Conservation (phyloP, 2,888 invertebrate genomes). For the Meteorus colon region DNA sequence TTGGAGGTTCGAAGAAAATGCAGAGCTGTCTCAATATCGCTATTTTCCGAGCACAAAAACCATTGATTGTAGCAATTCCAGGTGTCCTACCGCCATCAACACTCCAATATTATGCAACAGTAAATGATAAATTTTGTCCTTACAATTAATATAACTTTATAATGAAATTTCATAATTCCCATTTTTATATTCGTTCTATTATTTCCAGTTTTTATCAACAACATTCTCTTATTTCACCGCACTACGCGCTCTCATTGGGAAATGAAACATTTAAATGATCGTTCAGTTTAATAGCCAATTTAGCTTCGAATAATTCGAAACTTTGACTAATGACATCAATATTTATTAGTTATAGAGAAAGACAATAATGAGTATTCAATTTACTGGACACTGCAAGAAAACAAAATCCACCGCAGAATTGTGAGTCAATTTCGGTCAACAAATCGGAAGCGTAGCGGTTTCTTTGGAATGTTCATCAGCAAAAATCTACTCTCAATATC, state of each 20-base stretch:
- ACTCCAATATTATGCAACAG: constrained; percentile 51
- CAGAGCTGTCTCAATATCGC: constrained; percentile 48
- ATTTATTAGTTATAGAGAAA: too few relatives aligned
- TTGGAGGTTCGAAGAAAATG: constrained; percentile 26
- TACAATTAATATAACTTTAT: background rate
- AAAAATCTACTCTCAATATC: constrained; percentile 77
- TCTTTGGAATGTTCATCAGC: constrained; percentile 78
- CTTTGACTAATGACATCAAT: too few relatives aligned
- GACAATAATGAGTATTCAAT: too few relatives aligned
- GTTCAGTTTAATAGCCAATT: too few relatives aligned
- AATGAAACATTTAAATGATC: background rate
- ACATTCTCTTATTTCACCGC: constrained; percentile 51
- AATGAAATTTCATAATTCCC: background rate
- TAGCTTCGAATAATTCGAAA: too few relatives aligned
- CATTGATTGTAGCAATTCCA: constrained; percentile 45
- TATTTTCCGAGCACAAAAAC: constrained; percentile 53
- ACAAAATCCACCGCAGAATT: background rate
- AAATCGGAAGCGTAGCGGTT: constrained; percentile 79
- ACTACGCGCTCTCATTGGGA: constrained; percentile 46
- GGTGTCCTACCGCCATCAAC: constrained; percentile 50
- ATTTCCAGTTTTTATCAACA: constrained; percentile 42
- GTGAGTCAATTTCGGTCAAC: constrained; percentile 74
- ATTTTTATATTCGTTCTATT: background rate
- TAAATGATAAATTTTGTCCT: constrained; percentile 35
- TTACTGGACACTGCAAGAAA: too few relatives aligned